Conservation (phyloP, 2,888 invertebrate species). For the Colletes collaris region DNA sequence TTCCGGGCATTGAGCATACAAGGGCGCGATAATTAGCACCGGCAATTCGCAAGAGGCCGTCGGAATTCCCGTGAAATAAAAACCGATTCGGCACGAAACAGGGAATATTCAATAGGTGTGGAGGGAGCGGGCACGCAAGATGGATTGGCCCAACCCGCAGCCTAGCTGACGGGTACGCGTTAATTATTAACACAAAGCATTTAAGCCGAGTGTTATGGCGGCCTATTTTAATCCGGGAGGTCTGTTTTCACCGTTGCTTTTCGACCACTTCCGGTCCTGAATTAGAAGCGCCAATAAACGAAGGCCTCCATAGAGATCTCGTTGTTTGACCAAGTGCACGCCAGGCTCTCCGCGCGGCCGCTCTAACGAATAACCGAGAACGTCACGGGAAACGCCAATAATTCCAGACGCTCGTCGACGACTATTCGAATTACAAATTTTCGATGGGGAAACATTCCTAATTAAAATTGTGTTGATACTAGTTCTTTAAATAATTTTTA, state of each 20-base stretch:
- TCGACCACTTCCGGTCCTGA: conserved; percentile 79
- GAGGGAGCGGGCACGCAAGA: neutral
- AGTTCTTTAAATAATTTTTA: too few species aligned
- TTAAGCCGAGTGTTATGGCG: conserved; percentile 45
- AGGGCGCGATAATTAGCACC: conserved; percentile 1
- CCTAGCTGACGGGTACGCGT: conserved; percentile 45
- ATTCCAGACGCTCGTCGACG: conserved; percentile 12
- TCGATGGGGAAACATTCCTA: neutral
- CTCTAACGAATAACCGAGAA: conserved; percentile 50
- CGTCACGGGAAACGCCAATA: conserved; percentile 43
- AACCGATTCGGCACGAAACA: neutral
- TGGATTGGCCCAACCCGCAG: neutral
- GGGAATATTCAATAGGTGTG: neutral
- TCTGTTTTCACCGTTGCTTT: conserved; percentile 77
- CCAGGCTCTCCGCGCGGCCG: conserved; percentile 48
- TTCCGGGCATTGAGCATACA: neutral
- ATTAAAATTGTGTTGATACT: neutral
- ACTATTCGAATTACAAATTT: too few species aligned
- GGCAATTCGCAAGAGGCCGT: neutral
- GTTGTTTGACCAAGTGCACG: conserved; percentile 74
- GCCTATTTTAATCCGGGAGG: conserved; percentile 75
- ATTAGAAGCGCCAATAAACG: conserved; percentile 81
- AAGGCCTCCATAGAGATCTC: conserved; percentile 61
- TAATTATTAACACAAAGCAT: conserved; percentile 72
- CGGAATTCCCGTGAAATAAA: conserved; percentile 22